These are phyloP conservation scores for Sepioteuthis lessoniana DNA, from an alignment of 2,888 invertebrate genomes.

Conservation along the genomic window DNA sequence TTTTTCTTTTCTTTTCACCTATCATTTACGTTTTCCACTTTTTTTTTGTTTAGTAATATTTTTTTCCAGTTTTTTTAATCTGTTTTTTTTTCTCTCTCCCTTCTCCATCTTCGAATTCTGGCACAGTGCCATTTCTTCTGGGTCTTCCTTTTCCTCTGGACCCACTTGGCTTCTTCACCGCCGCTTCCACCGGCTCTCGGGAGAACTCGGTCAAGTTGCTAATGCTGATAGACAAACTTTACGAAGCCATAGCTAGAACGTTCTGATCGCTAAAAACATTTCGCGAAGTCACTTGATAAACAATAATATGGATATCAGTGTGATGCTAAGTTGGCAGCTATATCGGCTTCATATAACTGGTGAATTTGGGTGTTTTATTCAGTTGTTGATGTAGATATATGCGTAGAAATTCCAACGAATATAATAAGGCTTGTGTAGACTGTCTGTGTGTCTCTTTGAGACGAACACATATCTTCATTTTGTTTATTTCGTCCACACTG, in stretches of 20 bases:
- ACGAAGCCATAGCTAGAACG: slow-evolving; percentile 18
- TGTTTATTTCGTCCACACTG: too few relatives aligned
- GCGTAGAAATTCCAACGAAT: too few relatives aligned
- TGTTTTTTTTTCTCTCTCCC: not conserved
- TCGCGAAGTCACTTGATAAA: slow-evolving; percentile 2
- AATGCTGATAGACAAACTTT: not conserved
- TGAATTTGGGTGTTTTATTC: not conserved
- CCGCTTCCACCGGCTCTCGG: not conserved
- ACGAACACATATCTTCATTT: too few relatives aligned
- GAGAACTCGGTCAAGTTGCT: slow-evolving; percentile 21
- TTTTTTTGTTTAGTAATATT: not conserved
- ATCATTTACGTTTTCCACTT: not conserved
- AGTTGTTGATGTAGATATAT: not conserved
- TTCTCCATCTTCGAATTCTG: not conserved
- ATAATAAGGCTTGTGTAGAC: too few relatives aligned
- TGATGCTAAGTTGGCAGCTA: not conserved
- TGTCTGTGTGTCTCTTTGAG: too few relatives aligned
- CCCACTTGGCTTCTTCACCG: not conserved
- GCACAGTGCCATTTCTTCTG: not conserved
- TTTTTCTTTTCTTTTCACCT: not conserved
- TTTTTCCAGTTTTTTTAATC: not conserved
- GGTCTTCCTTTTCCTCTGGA: slow-evolving; percentile 18
- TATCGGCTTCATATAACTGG: not conserved
- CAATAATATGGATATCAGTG: not conserved
- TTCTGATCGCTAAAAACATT: slow-evolving; percentile 8